phyloP scores from a whole-genome alignment of 2,888 invertebrate genomes.

The Fissipunctia ypsillon region DNA sequence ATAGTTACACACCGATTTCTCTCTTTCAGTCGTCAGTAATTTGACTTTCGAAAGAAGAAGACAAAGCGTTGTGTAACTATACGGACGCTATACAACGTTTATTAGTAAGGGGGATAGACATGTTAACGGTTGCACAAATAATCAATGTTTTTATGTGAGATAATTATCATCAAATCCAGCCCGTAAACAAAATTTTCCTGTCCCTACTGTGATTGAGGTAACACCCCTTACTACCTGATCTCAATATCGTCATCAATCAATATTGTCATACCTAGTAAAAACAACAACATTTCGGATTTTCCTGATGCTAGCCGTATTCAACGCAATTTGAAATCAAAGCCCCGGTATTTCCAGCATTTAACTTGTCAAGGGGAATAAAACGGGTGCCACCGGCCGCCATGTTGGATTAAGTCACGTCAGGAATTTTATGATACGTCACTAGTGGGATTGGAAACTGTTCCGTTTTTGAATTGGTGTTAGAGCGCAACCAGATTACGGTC shows the following conservation, averaged over 20 bases:
- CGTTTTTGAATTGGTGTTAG: constrained; percentile 13
- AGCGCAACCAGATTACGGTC: too few relatives aligned
- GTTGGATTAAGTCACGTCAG: constrained; percentile 47
- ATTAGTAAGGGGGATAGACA: too few relatives aligned
- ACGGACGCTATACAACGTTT: too few relatives aligned
- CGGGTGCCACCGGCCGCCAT: constrained; percentile 46
- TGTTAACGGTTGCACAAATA: background rate
- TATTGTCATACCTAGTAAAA: background rate
- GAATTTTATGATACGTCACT: constrained; percentile 29
- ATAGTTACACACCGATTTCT: too few relatives aligned
- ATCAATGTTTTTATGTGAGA: too few relatives aligned
- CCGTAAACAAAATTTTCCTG: background rate
- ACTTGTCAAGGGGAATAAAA: constrained; percentile 46
- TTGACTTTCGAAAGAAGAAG: too few relatives aligned
- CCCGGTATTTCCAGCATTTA: constrained; percentile 47
- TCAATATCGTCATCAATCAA: background rate
- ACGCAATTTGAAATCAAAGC: constrained; percentile 42
- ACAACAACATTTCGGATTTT: constrained; percentile 16
- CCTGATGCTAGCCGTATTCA: constrained; percentile 19
- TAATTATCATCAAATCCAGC: background rate
- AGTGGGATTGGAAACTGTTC: constrained; percentile 6
- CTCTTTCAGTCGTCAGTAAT: too few relatives aligned
- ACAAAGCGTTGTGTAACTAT: too few relatives aligned
- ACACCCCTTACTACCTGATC: background rate
- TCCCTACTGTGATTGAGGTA: too few relatives aligned